A percentile compares a stretch with the other conserved stretches of the same genome.
phyloP scores from a whole-genome alignment of 2,888 invertebrate genomes.

The Cheilosia impressa region DNA sequence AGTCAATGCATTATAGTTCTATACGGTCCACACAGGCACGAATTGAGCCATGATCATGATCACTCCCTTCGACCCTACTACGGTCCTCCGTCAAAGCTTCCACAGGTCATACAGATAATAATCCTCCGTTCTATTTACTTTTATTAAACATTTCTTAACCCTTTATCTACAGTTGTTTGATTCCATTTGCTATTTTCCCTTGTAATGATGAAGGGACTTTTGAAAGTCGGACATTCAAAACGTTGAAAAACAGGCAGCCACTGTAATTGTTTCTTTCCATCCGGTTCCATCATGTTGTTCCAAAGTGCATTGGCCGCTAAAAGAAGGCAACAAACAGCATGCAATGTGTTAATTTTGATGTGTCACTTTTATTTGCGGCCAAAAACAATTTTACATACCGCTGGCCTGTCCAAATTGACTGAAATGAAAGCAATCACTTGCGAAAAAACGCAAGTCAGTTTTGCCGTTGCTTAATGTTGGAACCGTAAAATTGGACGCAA shows the following conservation, averaged over 20 bases:
- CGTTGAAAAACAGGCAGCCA: conserved; percentile 14
- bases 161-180: not conserved
- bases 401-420: not conserved
- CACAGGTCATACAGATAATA: too few relatives aligned
- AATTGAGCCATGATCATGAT: too few relatives aligned
- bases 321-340: conserved; percentile 33
- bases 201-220: not conserved
- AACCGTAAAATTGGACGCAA: too few relatives aligned
- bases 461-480: not conserved
- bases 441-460: not conserved
- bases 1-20: too few relatives aligned
- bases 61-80: too few relatives aligned
- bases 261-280: conserved; percentile 82
- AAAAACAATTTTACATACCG: not conserved
- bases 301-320: conserved; percentile 85
- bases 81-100: too few relatives aligned
- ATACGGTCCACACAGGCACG: too few relatives aligned
- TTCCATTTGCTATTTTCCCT: not conserved
- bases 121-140: too few relatives aligned
- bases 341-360: too few relatives aligned
- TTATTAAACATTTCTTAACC: too few relatives aligned
- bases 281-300: conserved; percentile 85
- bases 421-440: conserved; percentile 4
- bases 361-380: too few relatives aligned
- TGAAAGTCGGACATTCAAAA: conserved; percentile 24